phyloP scores from a whole-genome alignment of 2,888 invertebrate species.

The Meganola albula region DNA sequence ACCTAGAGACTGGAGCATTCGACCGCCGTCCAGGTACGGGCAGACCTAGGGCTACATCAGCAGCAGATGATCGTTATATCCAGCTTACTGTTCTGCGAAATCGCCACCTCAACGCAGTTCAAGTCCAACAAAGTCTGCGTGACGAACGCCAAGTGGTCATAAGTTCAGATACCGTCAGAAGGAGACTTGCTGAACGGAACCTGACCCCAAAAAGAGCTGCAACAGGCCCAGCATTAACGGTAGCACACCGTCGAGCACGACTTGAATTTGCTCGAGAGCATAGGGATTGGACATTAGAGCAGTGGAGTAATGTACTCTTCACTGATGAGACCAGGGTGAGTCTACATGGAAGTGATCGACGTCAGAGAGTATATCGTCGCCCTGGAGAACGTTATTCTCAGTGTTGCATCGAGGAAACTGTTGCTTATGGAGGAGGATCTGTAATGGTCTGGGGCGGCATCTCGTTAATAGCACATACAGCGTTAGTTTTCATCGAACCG shows the following conservation, averaged over 20 bases:
- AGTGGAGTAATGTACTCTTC: constrained; percentile 12
- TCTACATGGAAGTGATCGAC: constrained; percentile 16
- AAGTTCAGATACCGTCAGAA: constrained; percentile 3
- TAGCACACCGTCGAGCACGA: constrained; percentile 11
- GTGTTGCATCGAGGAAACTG: constrained; percentile 1
- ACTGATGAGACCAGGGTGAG: constrained; percentile 13
- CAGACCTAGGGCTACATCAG: constrained; percentile 2
- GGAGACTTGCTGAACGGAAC: not conserved
- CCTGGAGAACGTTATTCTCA: constrained; percentile 1
- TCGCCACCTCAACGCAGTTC: constrained; percentile 15
- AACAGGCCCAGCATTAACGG: constrained; percentile 11
- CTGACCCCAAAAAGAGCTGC: constrained; percentile 8
- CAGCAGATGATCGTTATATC: constrained; percentile 2
- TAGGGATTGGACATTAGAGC: constrained; percentile 10
- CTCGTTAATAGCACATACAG: no score
- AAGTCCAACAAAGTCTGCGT: constrained; percentile 16
- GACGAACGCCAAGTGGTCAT: constrained; percentile 8
- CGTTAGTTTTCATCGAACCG: no score
- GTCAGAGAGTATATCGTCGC: constrained; percentile 18
- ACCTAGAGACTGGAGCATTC: not conserved
- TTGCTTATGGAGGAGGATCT: constrained; percentile 3
- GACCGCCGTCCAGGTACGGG: constrained; percentile 5
- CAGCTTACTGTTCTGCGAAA: constrained; percentile 7
- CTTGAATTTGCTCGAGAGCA: constrained; percentile 17
- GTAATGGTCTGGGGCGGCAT: constrained; percentile 7